Evolutionary conservation across 2,113 vertebrate genomes (phyloP), one percentile per base, ranked within the genome.

Genomic region (Callaeas wilsoni): DNA sequence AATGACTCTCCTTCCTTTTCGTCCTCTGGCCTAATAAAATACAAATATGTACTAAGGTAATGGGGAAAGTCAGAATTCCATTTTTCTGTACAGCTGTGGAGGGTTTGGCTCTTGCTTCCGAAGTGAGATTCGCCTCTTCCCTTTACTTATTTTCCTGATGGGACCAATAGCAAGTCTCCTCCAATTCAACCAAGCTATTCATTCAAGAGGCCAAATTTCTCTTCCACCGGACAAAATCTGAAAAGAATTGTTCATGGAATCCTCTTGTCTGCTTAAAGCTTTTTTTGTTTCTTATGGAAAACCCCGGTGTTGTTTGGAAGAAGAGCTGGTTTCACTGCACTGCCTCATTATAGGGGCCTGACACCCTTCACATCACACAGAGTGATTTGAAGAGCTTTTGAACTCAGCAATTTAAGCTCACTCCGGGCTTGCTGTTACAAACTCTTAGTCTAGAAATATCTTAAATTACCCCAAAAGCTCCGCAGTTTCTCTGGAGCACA

Each of bases 51-150:
- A 75, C 11, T 22, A 59, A 84, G 35, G 60, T 76, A 19, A 71
- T 21, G 2, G 16, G 63, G 56, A 42, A 56, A 44, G 49, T 59
- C 52, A 56, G 57, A 84, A 84, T 60, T 25, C 2, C 9, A 1
- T 32, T 73, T 86, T 80, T 81, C 65, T 17, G 6, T 42, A 11
- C 63, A 76, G 68, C 82, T 81, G 79, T 2, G 27, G 35, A 89
- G 49, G 35, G 41, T 76, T 90, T 95, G 92, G 75, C 92, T 84
- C 65, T 41, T 14, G 49, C 78, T 89, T 77, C 83, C 15, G 0
- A 44, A 64, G 47, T 60, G 85, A 93, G 93, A 88, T 95, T 96
- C 92, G 35, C 73, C 60, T 89, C 89, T 94, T 91, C 67, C 87
- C 37, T 77, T 81, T 76, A 42, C 59, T 87, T 23, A 0, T 85